Conservation (phyloP, 2,888 invertebrate species). For the Pocota personata region DNA sequence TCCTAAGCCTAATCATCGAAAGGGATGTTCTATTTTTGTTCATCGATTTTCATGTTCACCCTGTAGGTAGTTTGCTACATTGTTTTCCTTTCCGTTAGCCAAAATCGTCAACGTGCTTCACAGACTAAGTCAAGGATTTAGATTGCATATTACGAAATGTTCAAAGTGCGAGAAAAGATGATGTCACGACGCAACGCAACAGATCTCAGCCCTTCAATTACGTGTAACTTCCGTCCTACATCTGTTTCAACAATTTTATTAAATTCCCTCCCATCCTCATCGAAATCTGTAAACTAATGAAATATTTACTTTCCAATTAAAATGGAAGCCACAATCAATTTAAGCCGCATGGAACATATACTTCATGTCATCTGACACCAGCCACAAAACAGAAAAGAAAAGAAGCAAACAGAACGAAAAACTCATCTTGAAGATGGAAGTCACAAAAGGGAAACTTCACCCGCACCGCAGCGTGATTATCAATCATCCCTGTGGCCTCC, state of each 20-base stretch:
- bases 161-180: too few species aligned
- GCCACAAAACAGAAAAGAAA: neutral
- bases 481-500: slow-evolving; percentile 45
- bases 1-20: too few species aligned
- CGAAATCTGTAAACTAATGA: slow-evolving; percentile 62
- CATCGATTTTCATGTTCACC: too few species aligned
- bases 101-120: neutral
- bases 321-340: slow-evolving; percentile 71
- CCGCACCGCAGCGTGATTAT: slow-evolving; percentile 49
- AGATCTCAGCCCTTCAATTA: slow-evolving; percentile 24
- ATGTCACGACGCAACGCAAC: too few species aligned
- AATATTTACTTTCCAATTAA: slow-evolving; percentile 73
- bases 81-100: neutral
- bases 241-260: neutral
- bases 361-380: slow-evolving; percentile 62
- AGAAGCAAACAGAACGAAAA: slow-evolving; percentile 23
- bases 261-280: slow-evolving; percentile 1
- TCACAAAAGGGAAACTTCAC: slow-evolving; percentile 46
- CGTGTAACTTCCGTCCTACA: slow-evolving; percentile 55
- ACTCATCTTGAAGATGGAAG: slow-evolving; percentile 46
- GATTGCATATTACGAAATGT: neutral
- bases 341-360: slow-evolving; percentile 46
- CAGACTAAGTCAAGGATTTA: neutral
- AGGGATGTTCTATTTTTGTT: too few species aligned
- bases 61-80: too few species aligned